Evolutionary conservation across 2,113 vertebrate species (phyloP), one percentile per base, ranked within the genome.

Genomic region (Rhinolophus ferrumequinum): DNA sequence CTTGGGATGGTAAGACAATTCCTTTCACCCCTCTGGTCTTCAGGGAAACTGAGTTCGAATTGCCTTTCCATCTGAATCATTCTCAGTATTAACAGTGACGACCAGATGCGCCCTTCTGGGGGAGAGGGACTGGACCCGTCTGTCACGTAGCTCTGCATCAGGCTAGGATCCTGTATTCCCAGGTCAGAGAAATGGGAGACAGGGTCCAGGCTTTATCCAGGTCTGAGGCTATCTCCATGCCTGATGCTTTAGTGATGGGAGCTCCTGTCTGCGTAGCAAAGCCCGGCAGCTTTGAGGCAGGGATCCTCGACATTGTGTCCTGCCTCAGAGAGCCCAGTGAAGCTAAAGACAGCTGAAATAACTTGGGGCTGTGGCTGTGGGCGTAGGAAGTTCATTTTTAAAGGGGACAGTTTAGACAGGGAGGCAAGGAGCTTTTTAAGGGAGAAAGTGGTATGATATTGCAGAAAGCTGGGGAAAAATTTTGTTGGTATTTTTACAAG

Each of bases 231-330:
- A 28, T 97, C 96, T 97, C 26, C 16, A 21, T 97, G 75, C 92
- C 95, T 96, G 90, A 96, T 86, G 89, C 87, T 94, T 96, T 95
- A 95, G 94, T 95, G 97, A 96, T 90, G 85, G 92, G 86, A 95
- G 92, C 76, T 94, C 93, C 77, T 44, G 94, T 96, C 97, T 97
- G 81, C 96, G 95, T 97, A 95, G 97, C 50, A 98, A 96, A 79
- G 97, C 94, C 93, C 80, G 90, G 85, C 90, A 94, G 96, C 98
- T 96, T 97, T 64, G 79, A 97, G 81, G 83, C 62, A 96, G 88
- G 80, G 82, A 93, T 97, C 92, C 75, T 91, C 97, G 92, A 95
- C 88, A 97, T 88, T 89, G 82, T 95, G 85, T 97, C 84, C 75
- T 73, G 94, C 93, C 60, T 89, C 84, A 94, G 88, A 24, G 93